These are phyloP conservation scores for Montipora capitata DNA, from an alignment of 92 coral and sea anemone species.

Conservation along the genomic window DNA sequence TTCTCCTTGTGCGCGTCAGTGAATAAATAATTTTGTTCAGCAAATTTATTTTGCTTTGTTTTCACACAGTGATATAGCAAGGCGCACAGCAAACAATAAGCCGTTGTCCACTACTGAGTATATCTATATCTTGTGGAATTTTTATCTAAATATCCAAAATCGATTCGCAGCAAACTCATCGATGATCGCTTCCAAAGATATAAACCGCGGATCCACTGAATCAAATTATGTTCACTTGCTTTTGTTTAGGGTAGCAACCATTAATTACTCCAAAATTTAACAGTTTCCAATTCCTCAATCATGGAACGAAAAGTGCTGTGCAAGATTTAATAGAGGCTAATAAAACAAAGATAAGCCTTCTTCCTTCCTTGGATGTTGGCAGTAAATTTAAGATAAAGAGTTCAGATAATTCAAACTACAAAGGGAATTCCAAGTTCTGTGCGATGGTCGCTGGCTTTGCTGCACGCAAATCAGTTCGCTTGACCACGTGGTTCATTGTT, in stretches of 20 bases:
- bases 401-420: not conserved
- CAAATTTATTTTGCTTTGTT: not conserved
- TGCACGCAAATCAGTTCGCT: conserved; percentile 29
- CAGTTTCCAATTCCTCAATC: no score
- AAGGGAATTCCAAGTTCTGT: not conserved
- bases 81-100: not conserved
- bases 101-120: not conserved
- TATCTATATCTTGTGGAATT: not conserved
- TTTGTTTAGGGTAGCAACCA: no score
- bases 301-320: no score
- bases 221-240: not conserved
- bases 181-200: not conserved
- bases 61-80: not conserved
- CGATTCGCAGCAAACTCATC: not conserved
- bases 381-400: not conserved
- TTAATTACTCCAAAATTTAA: no score
- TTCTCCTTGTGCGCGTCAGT: no score
- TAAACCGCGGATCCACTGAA: not conserved
- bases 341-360: not conserved
- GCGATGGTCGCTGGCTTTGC: conserved; percentile 14
- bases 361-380: not conserved
- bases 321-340: not conserved
- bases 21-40: no score
- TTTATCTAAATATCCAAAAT: not conserved
- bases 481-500: conserved; percentile 59